A percentile compares a stretch with the other conserved stretches of the same genome.
Evolutionary conservation across 2,113 vertebrate genomes (phyloP).

Genomic region (Pungitius pungitius): DNA sequence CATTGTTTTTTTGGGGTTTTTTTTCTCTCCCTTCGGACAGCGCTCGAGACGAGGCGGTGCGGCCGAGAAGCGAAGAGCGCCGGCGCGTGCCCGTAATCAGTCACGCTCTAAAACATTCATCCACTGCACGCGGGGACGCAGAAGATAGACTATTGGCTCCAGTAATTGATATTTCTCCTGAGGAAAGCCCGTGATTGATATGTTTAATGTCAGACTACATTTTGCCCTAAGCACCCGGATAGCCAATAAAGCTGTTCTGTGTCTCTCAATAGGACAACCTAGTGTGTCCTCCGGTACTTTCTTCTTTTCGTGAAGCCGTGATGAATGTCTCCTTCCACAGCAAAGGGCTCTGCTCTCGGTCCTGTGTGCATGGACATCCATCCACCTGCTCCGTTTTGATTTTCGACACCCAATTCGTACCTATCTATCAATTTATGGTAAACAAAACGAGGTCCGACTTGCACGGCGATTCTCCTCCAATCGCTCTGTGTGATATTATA

Average conservation of each 20-base stretch:
- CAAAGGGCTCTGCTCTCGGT: slow-evolving; percentile 5
- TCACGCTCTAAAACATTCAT: not conserved
- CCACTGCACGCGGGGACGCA: not conserved
- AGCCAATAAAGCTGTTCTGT: slow-evolving; percentile 11
- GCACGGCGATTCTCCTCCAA: slow-evolving; percentile 36
- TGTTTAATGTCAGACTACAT: not conserved
- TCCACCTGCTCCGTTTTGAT: slow-evolving; percentile 15
- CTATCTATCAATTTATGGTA: slow-evolving; percentile 26
- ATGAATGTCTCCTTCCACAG: slow-evolving; percentile 25
- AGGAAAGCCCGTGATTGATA: slow-evolving; percentile 11
- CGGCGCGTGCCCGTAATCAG: not conserved
- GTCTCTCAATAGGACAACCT: slow-evolving; percentile 2
- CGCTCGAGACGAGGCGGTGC: not conserved
- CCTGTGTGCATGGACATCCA: slow-evolving; percentile 21
- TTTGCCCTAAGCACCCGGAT: not conserved
- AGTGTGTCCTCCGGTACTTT: slow-evolving; percentile 7
- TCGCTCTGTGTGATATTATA: slow-evolving; percentile 49
- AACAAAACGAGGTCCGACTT: slow-evolving; percentile 39
- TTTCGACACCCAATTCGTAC: slow-evolving; percentile 48
- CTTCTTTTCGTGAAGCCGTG: slow-evolving; percentile 23
- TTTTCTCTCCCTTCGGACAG: too few relatives aligned
- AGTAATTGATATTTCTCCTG: slow-evolving; percentile 17
- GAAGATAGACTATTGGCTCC: slow-evolving; percentile 17
- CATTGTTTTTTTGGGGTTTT: not conserved
- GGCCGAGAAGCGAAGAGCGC: not conserved